These are phyloP conservation scores for Pyrrhia umbra DNA, from an alignment of 2,888 invertebrate genomes.

Conservation along the genomic window DNA sequence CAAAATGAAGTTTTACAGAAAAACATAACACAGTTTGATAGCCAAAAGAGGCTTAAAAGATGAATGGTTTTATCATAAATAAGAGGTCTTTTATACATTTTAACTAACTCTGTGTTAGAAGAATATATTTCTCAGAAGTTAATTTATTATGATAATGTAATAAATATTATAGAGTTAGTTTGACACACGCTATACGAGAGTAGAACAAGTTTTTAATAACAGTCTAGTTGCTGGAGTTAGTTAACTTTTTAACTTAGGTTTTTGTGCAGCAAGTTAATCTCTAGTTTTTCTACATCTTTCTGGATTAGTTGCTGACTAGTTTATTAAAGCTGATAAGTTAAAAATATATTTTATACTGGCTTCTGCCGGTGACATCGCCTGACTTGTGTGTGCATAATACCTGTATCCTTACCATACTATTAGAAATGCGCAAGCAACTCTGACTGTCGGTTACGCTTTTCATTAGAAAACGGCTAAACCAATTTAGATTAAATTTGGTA, in stretches of 20 bases:
- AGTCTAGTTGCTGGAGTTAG: background rate
- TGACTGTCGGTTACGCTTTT: too few relatives aligned
- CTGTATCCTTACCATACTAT: too few relatives aligned
- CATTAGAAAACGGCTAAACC: too few relatives aligned
- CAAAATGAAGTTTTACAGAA: too few relatives aligned
- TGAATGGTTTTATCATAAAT: too few relatives aligned
- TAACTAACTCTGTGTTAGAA: background rate
- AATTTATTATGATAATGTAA: conserved; percentile 18
- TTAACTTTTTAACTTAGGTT: background rate
- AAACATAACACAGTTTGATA: too few relatives aligned
- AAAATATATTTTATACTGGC: background rate
- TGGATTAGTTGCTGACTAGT: background rate
- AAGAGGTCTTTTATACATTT: background rate
- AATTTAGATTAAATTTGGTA: too few relatives aligned
- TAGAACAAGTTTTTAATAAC: background rate
- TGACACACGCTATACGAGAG: background rate
- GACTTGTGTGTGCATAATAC: too few relatives aligned
- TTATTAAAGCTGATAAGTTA: background rate
- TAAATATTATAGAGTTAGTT: background rate
- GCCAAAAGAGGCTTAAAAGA: too few relatives aligned
- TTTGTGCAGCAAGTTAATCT: background rate
- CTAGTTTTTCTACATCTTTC: background rate
- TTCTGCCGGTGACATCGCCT: background rate
- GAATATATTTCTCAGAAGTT: background rate
- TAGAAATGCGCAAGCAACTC: too few relatives aligned